Conservation (phyloP, 2,113 vertebrate genomes). For the Amphiprion percula region DNA sequence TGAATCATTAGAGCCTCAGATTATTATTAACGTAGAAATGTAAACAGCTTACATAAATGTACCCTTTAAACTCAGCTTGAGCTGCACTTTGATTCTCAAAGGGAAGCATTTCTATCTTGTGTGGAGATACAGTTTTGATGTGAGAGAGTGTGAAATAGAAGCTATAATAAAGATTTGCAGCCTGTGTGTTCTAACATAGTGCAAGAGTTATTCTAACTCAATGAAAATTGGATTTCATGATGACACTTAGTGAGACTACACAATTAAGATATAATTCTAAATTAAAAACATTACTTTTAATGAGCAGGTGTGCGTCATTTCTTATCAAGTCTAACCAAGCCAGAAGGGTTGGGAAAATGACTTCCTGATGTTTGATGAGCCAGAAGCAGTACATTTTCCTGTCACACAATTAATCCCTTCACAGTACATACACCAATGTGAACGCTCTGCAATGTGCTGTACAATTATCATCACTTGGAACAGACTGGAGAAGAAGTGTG, state of each 20-base stretch:
- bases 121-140: neutral
- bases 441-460: neutral
- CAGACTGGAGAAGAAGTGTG: neutral
- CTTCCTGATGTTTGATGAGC: neutral
- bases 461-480: neutral
- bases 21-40: neutral
- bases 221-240: neutral
- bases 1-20: too few relatives aligned
- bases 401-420: neutral
- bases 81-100: neutral
- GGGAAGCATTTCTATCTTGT: neutral
- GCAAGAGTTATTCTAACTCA: neutral
- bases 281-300: neutral
- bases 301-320: neutral
- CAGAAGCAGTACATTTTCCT: neutral
- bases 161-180: neutral
- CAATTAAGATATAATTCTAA: neutral
- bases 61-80: neutral
- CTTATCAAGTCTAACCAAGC: neutral
- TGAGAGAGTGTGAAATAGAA: neutral
- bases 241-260: neutral
- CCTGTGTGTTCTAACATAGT: neutral
- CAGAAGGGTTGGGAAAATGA: neutral
- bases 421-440: neutral
- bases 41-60: neutral